Conservation (phyloP, 2,888 invertebrate genomes). For the Drosophila seclusa region DNA sequence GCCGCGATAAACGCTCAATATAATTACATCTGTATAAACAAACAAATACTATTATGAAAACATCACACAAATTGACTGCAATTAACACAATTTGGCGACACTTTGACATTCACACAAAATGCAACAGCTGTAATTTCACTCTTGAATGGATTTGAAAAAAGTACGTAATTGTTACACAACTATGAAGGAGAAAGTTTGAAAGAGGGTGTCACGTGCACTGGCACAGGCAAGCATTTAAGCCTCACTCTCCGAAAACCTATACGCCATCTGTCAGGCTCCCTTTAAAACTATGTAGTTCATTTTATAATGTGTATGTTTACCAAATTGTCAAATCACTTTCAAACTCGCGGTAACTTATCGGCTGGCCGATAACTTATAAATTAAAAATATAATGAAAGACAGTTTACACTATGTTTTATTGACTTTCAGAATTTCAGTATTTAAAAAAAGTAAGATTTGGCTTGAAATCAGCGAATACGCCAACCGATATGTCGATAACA, state of each 20-base stretch:
- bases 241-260: not conserved
- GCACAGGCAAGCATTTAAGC: not conserved
- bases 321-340: not conserved
- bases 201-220: not conserved
- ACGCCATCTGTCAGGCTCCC: not conserved
- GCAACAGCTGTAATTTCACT: not conserved
- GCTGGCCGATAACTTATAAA: not conserved
- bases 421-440: not conserved
- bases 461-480: not conserved
- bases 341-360: not conserved
- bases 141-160: not conserved
- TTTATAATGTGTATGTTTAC: not conserved
- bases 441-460: not conserved
- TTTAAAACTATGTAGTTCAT: not conserved
- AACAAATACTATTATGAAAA: conserved; percentile 19
- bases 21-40: conserved; percentile 15
- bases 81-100: conserved; percentile 33
- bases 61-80: conserved; percentile 12
- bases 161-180: not conserved
- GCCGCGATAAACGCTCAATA: conserved; percentile 35
- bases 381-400: not conserved
- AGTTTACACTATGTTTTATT: not conserved
- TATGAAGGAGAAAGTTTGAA: not conserved
- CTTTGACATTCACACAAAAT: conserved; percentile 44
- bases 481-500: conserved; percentile 21